Evolutionary conservation across 2,113 vertebrate species (phyloP), one percentile per base, ranked within the genome.

Genomic region (Ptilonorhynchus violaceus): DNA sequence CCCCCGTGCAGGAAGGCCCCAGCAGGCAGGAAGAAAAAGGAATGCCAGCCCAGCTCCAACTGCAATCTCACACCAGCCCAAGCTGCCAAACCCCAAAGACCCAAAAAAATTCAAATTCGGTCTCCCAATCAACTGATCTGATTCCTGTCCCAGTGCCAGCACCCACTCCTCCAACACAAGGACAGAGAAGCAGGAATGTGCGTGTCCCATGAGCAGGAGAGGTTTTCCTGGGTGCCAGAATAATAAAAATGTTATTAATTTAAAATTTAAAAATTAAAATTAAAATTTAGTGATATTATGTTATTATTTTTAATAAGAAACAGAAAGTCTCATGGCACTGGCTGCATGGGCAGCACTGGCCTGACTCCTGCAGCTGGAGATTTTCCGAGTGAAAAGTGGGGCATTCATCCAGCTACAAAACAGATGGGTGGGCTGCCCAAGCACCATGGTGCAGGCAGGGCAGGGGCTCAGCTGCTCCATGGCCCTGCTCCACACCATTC

Each of bases 1-100:
- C 22, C 33, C 30, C 30, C 1, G 0, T 0, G 0, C 30, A 58
- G 49, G 24, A 52, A 3, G 7, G 33, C 21, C 39, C 15, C 2
- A 7, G 8, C n/a, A 69, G 62, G 31, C 58, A 55, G 58, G 10
- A 16, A 13, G 20, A 9, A 42, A 47, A 49, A 59, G n/a, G 27
- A 85, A 63, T 6, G 1, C 30, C 67, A 80, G 27, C 49, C 20
- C 56, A 55, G 5, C 21, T 83, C 58, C 13, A 5, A 41, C 23
- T 44, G 13, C 80, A 39, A 4, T 37, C 79, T 85, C 31, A 31
- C n/a, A 42, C 35, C 15, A 28, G 41, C 18, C 25, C 58, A 44
- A 76, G 37, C 41, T 85, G 52, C 52, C 63, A 50, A 89, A 35
- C 7, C 20, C 31, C 15, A 41, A 53, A 50, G 31, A 35, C 6